Conservation (phyloP, 2,113 vertebrate species). For the Thunnus maccoyii region DNA sequence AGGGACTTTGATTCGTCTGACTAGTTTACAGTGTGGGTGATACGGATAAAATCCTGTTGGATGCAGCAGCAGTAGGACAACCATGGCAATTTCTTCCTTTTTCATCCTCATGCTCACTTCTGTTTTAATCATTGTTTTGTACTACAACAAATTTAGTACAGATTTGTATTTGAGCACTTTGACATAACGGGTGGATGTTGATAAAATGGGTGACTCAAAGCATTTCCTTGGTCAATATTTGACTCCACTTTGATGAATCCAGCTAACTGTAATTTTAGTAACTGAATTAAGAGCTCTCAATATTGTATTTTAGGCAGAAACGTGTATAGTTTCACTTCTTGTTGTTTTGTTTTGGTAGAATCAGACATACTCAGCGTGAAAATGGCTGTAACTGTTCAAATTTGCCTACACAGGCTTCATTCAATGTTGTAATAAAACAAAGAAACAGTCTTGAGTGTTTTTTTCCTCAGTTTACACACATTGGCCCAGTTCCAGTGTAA, state of each 20-base stretch:
- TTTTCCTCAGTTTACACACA: not conserved
- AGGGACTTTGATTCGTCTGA: constrained; percentile 20
- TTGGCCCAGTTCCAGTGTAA: not conserved
- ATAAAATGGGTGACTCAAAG: constrained; percentile 41
- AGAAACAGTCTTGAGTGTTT: constrained; percentile 22
- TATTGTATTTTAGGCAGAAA: not conserved
- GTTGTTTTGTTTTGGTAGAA: not conserved
- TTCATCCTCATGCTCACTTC: not conserved
- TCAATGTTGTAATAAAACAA: constrained; percentile 59
- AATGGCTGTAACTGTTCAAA: constrained; percentile 20
- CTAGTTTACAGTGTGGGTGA: not conserved
- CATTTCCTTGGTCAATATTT: constrained; percentile 79
- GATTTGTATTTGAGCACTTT: constrained; percentile 20
- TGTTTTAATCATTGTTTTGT: constrained; percentile 33
- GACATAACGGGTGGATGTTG: constrained; percentile 14
- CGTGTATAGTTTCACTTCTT: not conserved
- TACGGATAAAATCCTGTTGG: constrained; percentile 21
- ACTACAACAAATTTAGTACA: constrained; percentile 1
- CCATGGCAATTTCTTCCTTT: constrained; percentile 47
- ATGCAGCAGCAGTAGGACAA: constrained; percentile 23
- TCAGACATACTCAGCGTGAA: not conserved
- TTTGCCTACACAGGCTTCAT: constrained; percentile 16
- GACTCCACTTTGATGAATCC: constrained; percentile 55
- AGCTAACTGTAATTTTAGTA: constrained; percentile 31
- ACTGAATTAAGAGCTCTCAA: constrained; percentile 2